Base-by-base conservation (phyloP, 2,888 invertebrate genomes). In the Caenorhabditis panamensis region DNA sequence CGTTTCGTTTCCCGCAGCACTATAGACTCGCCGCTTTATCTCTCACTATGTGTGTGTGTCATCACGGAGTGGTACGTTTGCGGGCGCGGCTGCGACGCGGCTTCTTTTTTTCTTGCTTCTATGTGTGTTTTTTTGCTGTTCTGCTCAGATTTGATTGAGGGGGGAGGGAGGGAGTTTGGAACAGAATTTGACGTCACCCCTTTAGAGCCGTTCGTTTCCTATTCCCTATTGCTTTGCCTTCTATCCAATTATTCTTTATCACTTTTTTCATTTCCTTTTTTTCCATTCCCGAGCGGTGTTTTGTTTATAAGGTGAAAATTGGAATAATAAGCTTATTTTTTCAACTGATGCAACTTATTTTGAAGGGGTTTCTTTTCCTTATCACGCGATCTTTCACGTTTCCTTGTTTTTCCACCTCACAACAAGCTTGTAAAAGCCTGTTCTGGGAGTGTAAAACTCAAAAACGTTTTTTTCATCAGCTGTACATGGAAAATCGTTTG, bases 11-110 rank as follows among this genome's bases (percentile, higher is more conserved):
- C 31, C 73, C 49, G 58, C 63, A 28, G 58, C 63, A 62, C 73
- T 64, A 64, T 58, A 73, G 56, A 63, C 73, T 66, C 64, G 41
- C 41, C 51, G 36, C 59, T 41, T 41, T 54, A 31, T 28, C 28
- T 28, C 26, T 72, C 56, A 49, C 16, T 37, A 11, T 51, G 18
- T 59, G 49, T 49, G 63, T 67, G 53, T 73, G 73, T 73, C 73
- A 73, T 75, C 75, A 66, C 75, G 41, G 61, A 66, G 59, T 75
- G 75, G 75, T 67, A 75, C 75, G 61, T 61, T 59, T 59, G 75
- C 75, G 75, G 36, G 41, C 18, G 75, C 75, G 75, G 66, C 53
- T 28, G 75, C 75, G 75, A 66, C 61, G 75, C 75, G 75, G 75
- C 69, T 71, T 61, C 69, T 71, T 53, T 59, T 44, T 54, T 41